Conservation (phyloP, 2,888 invertebrate genomes). For the Dioctria linearis region DNA sequence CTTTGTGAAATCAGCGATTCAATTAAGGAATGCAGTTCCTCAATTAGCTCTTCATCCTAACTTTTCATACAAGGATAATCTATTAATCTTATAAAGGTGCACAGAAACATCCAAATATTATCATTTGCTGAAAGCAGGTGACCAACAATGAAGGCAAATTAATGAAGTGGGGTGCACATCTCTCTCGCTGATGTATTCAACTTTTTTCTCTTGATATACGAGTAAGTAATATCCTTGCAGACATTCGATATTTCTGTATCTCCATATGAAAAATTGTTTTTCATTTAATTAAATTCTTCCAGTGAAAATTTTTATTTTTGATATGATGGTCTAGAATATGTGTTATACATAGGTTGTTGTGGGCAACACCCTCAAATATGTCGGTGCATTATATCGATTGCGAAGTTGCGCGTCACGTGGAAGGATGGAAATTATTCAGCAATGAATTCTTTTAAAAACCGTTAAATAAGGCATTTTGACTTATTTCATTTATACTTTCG, state of each 20-base stretch:
- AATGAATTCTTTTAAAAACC: conserved; percentile 52
- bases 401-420: neutral
- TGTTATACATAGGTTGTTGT: conserved; percentile 55
- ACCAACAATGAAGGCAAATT: conserved; percentile 56
- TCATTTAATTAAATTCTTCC: conserved; percentile 55
- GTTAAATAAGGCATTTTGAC: conserved; percentile 17
- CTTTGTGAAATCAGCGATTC: no score
- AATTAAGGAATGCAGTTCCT: neutral
- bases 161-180: conserved; percentile 58
- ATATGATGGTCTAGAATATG: conserved; percentile 54
- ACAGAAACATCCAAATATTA: conserved; percentile 34
- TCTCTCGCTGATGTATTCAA: conserved; percentile 57
- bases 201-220: conserved; percentile 51
- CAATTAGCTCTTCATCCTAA: neutral
- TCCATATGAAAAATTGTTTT: conserved; percentile 57
- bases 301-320: conserved; percentile 54
- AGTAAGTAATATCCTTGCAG: conserved; percentile 39
- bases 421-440: conserved; percentile 42
- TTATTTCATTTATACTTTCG: conserved; percentile 10
- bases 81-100: conserved; percentile 14
- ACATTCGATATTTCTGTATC: conserved; percentile 58
- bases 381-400: conserved; percentile 38
- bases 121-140: conserved; percentile 57
- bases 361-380: conserved; percentile 52
- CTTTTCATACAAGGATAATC: conserved; percentile 29